phyloP scores from a whole-genome alignment of 2,888 invertebrate species.

The Masnerella sp. region DNA sequence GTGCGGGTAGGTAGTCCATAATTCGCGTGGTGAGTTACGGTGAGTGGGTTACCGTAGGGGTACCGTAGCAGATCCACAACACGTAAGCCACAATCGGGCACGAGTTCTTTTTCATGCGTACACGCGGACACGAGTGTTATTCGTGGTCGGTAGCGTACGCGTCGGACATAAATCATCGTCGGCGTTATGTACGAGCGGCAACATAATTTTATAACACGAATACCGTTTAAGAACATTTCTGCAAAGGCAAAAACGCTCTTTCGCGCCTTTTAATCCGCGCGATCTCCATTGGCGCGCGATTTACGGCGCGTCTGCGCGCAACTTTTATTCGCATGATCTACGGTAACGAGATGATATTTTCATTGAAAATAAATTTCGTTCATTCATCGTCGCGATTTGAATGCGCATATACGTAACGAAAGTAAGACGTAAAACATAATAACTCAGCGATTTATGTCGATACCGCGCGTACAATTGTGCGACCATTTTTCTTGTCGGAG shows the following conservation, averaged over 20 bases:
- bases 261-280: slow-evolving; percentile 42
- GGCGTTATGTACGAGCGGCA: slow-evolving; percentile 47
- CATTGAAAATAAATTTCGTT: slow-evolving; percentile 40
- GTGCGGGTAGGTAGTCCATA: slow-evolving; percentile 62
- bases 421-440: too few relatives aligned
- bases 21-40: slow-evolving; percentile 67
- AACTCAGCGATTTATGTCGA: slow-evolving; percentile 39
- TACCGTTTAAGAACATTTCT: slow-evolving; percentile 57
- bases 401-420: too few relatives aligned
- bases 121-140: slow-evolving; percentile 57
- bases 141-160: slow-evolving; percentile 61
- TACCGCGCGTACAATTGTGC: slow-evolving; percentile 30
- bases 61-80: slow-evolving; percentile 64
- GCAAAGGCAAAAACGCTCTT: slow-evolving; percentile 49
- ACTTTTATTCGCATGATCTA: slow-evolving; percentile 43
- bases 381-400: too few relatives aligned
- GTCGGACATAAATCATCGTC: slow-evolving; percentile 48
- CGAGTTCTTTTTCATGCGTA: slow-evolving; percentile 52
- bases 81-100: slow-evolving; percentile 59
- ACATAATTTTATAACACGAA: slow-evolving; percentile 57
- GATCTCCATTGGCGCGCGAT: slow-evolving; percentile 47
- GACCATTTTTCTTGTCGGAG: slow-evolving; percentile 35
- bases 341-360: slow-evolving; percentile 37
- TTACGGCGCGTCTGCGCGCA: slow-evolving; percentile 32
- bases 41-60: slow-evolving; percentile 53